Percentiles rank a stretch among this genome's conserved stretches.
phyloP scores from a whole-genome alignment of 1,140 invertebrate species.

The Zaprionus africanus region DNA sequence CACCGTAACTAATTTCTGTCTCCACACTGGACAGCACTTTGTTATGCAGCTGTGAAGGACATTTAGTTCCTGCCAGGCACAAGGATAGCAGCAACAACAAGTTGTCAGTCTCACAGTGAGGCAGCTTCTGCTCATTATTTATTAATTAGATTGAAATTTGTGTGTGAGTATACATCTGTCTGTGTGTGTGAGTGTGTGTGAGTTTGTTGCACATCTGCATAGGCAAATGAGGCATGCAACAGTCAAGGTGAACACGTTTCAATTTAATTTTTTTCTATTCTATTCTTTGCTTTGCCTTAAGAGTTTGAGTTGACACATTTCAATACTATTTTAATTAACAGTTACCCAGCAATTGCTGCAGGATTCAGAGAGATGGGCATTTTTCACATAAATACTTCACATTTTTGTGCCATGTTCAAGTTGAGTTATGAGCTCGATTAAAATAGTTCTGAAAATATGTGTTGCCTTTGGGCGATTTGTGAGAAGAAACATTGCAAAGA shows the following conservation, averaged over 20 bases:
- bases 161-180: not conserved
- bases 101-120: constrained; percentile 15
- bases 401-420: constrained; percentile 7
- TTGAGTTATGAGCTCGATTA: constrained; percentile 12
- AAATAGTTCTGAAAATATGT: constrained; percentile 11
- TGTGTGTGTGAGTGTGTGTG: constrained; percentile 10
- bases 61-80: constrained; percentile 25
- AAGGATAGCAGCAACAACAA: constrained; percentile 22
- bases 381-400: constrained; percentile 26
- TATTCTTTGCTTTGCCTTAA: not conserved
- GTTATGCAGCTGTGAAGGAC: constrained; percentile 38
- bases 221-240: constrained; percentile 4
- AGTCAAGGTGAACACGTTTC: constrained; percentile 15
- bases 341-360: constrained; percentile 13
- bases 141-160: constrained; percentile 43
- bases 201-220: constrained; percentile 13
- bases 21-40: not conserved
- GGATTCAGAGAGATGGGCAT: not conserved
- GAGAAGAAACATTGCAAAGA: not conserved
- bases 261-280: constrained; percentile 13
- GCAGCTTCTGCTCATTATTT: constrained; percentile 48
- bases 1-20: constrained; percentile 53
- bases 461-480: not conserved
- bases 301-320: constrained; percentile 9
- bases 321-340: constrained; percentile 41